Conservation (phyloP, 2,888 invertebrate genomes). For the Agriopis marginaria region DNA sequence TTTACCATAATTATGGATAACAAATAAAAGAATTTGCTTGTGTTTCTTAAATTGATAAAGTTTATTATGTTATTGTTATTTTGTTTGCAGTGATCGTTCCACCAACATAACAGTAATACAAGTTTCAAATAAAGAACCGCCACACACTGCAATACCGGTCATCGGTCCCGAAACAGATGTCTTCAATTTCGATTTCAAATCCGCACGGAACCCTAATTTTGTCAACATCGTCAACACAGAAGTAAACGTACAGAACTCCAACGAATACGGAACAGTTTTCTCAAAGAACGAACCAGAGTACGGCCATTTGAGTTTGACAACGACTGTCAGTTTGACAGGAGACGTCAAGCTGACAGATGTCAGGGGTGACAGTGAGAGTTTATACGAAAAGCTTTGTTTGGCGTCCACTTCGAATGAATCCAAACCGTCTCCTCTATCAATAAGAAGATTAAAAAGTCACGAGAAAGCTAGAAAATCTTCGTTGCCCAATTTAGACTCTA, state of each 20-base stretch:
- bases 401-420: conserved; percentile 65
- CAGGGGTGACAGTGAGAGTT: conserved; percentile 49
- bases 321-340: conserved; percentile 70
- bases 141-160: conserved; percentile 78
- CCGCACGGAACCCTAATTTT: conserved; percentile 57
- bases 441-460: conserved; percentile 59
- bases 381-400: conserved; percentile 75
- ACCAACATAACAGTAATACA: conserved; percentile 88
- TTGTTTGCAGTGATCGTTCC: conserved; percentile 58
- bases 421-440: conserved; percentile 59
- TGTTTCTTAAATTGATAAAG: conserved; percentile 1
- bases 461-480: conserved; percentile 74
- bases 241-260: conserved; percentile 51
- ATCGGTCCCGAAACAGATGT: conserved; percentile 67
- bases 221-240: conserved; percentile 79
- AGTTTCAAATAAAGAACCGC: conserved; percentile 83
- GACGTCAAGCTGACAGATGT: conserved; percentile 47
- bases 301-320: conserved; percentile 77
- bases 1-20: too few relatives aligned
- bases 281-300: conserved; percentile 65
- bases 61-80: background rate
- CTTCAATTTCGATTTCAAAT: conserved; percentile 74
- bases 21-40: background rate
- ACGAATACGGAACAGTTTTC: conserved; percentile 74
- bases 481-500: conserved; percentile 70